Evolutionary conservation across 2,888 invertebrate genomes (phyloP), one percentile per base, ranked within the genome.

Genomic region (Lacanobia oleracea): DNA sequence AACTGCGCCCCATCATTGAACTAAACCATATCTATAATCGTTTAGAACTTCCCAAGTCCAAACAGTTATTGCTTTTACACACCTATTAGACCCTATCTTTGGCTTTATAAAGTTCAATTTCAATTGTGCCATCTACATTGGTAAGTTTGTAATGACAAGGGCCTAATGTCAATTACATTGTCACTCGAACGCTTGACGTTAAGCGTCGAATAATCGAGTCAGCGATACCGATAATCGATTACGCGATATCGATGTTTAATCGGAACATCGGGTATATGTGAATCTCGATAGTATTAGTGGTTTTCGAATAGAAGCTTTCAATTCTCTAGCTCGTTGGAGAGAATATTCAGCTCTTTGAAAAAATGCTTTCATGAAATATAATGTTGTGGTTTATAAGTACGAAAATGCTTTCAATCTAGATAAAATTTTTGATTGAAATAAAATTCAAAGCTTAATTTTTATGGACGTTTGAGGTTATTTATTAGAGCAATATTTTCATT

Each of bases 121-220:
- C 88, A 90, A 90, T 89, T 88, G 86, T 62, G 57, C 54, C 37
- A 72, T 75, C 66, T 75, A 70, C 68, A 73, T 53, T 74, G 48
- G 67, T 74, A 80, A 83, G 74, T 86, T 83, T 81, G 86, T 77
- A 77, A 83, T 78, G 59, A 66, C 71, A 80, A 75, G 72, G 57
- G 76, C 71, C 83, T 90, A 90, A 92, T 91, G 92, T 90, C 91
- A 90, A 91, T 92, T 91, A 91, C 87, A 92, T 90, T 91, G 92
- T 90, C 91, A 91, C 88, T 87, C 83, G 87, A 82, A 82, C 86
- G 85, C 83, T 87, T 85, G 85, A 88, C 84, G 87, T 88, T 92
- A 91, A 92, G 84, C 87, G 90, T 82, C 84, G 82, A 85, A 84
- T 90, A 90, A 91, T 91, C 88, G 89, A 89, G 87, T 90, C 85